Conservation (phyloP, 2,113 vertebrate species). For the Camelus bactrianus region DNA sequence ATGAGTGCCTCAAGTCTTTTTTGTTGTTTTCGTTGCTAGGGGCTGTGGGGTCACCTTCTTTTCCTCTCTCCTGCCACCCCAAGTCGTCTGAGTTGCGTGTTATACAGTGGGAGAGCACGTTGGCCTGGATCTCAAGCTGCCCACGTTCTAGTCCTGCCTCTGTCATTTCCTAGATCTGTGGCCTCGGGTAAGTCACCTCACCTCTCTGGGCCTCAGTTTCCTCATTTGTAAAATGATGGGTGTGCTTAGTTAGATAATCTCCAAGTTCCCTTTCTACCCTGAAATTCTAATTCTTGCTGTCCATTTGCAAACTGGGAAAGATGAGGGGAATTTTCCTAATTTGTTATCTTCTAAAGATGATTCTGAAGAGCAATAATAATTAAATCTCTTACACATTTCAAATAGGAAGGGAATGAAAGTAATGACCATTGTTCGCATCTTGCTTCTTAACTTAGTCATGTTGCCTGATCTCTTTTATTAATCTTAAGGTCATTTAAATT, state of each 20-base stretch:
- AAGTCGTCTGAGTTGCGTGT: conserved; percentile 46
- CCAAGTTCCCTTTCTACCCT: not conserved
- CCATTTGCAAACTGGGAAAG: not conserved
- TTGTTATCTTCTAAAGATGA: not conserved
- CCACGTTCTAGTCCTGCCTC: conserved; percentile 55
- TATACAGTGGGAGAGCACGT: conserved; percentile 29
- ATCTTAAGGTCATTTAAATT: conserved; percentile 25
- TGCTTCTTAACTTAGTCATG: not conserved
- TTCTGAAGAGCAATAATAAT: not conserved
- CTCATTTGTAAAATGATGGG: conserved; percentile 7
- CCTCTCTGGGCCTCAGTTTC: conserved; percentile 69
- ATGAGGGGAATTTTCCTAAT: not conserved
- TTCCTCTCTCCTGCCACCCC: conserved; percentile 69
- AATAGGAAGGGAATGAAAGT: not conserved
- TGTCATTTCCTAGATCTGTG: conserved; percentile 73
- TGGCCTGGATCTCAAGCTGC: conserved; percentile 69
- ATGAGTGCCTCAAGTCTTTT: conserved; percentile 81
- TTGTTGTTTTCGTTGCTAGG: conserved; percentile 79
- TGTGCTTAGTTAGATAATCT: not conserved
- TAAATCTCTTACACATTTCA: not conserved
- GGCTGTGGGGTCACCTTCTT: conserved; percentile 77
- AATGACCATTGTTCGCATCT: not conserved
- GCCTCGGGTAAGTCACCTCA: conserved; percentile 77
- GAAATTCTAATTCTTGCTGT: not conserved
- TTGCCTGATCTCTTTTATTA: not conserved